Evolutionary conservation across 2,113 vertebrate species (phyloP), one percentile per base, ranked within the genome.

Genomic region (Corythaeola cristata): DNA sequence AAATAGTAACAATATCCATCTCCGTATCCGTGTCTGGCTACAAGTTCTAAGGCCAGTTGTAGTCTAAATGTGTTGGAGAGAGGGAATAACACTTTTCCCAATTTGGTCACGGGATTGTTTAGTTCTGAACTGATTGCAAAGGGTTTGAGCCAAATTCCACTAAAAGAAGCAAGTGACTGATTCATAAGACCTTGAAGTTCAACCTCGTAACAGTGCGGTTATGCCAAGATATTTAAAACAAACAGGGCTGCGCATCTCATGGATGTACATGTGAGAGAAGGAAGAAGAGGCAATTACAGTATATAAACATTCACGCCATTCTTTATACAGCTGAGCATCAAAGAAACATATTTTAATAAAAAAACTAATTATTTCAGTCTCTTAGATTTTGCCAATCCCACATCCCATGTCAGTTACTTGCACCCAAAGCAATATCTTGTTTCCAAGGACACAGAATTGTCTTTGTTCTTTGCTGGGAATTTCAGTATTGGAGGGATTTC

Each of bases 351-450:
- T 91, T 96, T 96, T 96, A 97, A 95, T 96, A 79, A 74, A 96
- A 96, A 93, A 63, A 0, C 28, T 76, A 89, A 91, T 97, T 93
- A 94, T 95, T 88, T 94, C 77, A 77, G 30, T 82, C 64, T 96
- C 77, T 94, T 56, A 68, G 35, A 44, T 90, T 93, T 95, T 96
- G 73, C 52, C 87, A 89, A 1, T 93, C 62, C 50, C 18, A 41
- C 39, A 93, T 96, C 86, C 72, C 90, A 62, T 87, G 81, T 95
- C 81, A 80, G 69, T 89, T 97, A n/a, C 78, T 96, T 94, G 26
- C 75, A 96, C 72, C 68, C 84, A 96, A 87, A 96, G 72, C 88
- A 97, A 90, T 96, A 91, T 92, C 76, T 96, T 86, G 64, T 97
- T 97, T 97, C 88, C 88, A 96, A 92, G 90, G 89, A 82, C 63